Conservation (phyloP, 2,797 vertebrate genomes). For the Sternarchorhynchus goeldii region DNA sequence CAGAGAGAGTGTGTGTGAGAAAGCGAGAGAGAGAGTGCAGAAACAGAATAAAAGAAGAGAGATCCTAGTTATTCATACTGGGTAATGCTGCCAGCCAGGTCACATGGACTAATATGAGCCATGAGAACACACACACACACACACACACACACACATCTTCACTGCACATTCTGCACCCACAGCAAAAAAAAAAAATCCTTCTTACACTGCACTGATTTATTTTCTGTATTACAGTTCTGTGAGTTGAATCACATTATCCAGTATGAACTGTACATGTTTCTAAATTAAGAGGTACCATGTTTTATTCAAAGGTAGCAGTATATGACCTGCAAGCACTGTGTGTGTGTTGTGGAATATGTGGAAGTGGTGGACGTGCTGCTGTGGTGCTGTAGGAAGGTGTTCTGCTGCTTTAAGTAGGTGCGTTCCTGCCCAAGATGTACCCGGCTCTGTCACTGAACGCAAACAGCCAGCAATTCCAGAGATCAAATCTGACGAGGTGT, state of each 20-base stretch:
- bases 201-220: constrained; percentile 6
- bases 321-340: constrained; percentile 1
- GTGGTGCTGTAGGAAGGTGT: constrained; percentile 10
- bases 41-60: not conserved
- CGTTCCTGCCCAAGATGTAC: constrained; percentile 19
- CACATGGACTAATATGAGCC: constrained; percentile 23
- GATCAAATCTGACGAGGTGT: constrained; percentile 51
- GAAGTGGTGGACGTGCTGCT: not conserved
- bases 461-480: constrained; percentile 55
- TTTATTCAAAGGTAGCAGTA: not conserved
- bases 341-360: not conserved
- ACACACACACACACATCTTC: not conserved
- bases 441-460: constrained; percentile 37
- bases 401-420: constrained; percentile 49
- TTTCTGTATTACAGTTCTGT: not conserved
- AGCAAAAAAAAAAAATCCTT: constrained; percentile 5
- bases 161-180: constrained; percentile 23
- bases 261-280: not conserved
- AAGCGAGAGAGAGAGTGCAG: not conserved
- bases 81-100: constrained; percentile 3
- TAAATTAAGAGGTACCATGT: not conserved
- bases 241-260: not conserved
- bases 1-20: not conserved
- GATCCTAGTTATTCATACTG: not conserved
- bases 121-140: not conserved